These are phyloP conservation scores for pig (Sus scrofa) DNA, from an alignment of 2,113 vertebrate genomes.

Conservation along the genomic window DNA sequence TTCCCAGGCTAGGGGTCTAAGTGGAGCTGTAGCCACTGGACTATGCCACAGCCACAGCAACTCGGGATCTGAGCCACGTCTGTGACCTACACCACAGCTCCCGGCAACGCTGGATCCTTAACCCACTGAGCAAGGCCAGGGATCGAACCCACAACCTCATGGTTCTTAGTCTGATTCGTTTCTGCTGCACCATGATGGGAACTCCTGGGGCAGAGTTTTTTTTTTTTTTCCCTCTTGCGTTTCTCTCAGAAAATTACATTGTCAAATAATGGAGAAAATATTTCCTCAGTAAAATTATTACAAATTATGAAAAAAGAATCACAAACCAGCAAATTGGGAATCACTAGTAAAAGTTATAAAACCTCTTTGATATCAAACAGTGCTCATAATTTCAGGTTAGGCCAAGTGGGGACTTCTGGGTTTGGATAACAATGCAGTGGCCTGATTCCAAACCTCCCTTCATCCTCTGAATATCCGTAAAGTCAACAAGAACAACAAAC, in stretches of 20 bases:
- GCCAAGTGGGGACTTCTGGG: neutral
- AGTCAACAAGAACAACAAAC: neutral
- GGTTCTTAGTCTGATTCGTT: too few species aligned
- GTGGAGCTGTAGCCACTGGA: too few species aligned
- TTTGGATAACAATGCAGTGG: constrained; percentile 21
- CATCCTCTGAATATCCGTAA: neutral
- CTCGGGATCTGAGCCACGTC: too few species aligned
- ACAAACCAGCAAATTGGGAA: constrained; percentile 42
- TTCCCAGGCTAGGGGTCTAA: too few species aligned
- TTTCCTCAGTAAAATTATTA: constrained; percentile 25
- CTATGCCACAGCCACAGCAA: too few species aligned
- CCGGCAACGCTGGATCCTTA: too few species aligned
- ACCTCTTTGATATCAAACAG: constrained; percentile 26
- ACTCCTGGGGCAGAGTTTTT: neutral
- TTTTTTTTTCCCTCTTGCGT: neutral
- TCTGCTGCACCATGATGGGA: too few species aligned
- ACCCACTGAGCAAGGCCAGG: too few species aligned
- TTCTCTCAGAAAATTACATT: neutral
- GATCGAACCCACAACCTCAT: too few species aligned
- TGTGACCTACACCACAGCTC: too few species aligned
- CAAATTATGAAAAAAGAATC: neutral
- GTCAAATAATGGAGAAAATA: constrained; percentile 36
- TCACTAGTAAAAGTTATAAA: constrained; percentile 42
- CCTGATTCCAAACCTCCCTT: neutral
- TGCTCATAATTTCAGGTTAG: neutral